These are phyloP conservation scores for Emydura subglobosa DNA, from an alignment of 2,113 vertebrate genomes.

Conservation along the genomic window DNA sequence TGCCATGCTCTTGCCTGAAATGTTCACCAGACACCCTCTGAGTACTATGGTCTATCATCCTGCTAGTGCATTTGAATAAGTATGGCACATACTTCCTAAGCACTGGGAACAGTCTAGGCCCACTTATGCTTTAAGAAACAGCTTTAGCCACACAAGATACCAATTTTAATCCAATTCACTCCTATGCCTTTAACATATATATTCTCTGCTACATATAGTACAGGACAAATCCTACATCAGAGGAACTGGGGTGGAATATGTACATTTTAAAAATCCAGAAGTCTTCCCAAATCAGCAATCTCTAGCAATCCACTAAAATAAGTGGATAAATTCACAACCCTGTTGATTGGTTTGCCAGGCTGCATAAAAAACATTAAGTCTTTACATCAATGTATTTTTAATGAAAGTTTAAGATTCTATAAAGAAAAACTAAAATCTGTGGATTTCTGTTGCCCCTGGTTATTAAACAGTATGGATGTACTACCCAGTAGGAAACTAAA, in stretches of 20 bases:
- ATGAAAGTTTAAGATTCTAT: not conserved
- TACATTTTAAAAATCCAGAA: not conserved
- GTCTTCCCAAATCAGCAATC: not conserved
- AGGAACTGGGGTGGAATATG: not conserved
- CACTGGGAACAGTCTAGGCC: not conserved
- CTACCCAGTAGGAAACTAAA: not conserved
- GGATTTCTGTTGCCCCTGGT: not conserved
- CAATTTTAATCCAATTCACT: not conserved
- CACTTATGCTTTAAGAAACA: not conserved
- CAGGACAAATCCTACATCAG: not conserved
- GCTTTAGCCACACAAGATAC: not conserved
- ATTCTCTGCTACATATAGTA: not conserved
- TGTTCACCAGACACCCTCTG: not conserved
- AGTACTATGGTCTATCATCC: not conserved
- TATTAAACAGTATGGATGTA: not conserved
- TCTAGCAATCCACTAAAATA: not conserved
- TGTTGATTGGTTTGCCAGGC: not conserved
- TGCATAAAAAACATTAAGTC: not conserved
- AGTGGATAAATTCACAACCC: not conserved
- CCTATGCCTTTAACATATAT: not conserved
- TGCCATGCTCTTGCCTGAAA: not conserved
- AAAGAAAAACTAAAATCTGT: not conserved
- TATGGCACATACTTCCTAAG: not conserved
- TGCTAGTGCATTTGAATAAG: accelerated
- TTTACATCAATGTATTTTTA: not conserved